Evolutionary conservation across 2,113 vertebrate species (phyloP), one percentile per base, ranked within the genome.

Genomic region (Bungarus multicinctus): DNA sequence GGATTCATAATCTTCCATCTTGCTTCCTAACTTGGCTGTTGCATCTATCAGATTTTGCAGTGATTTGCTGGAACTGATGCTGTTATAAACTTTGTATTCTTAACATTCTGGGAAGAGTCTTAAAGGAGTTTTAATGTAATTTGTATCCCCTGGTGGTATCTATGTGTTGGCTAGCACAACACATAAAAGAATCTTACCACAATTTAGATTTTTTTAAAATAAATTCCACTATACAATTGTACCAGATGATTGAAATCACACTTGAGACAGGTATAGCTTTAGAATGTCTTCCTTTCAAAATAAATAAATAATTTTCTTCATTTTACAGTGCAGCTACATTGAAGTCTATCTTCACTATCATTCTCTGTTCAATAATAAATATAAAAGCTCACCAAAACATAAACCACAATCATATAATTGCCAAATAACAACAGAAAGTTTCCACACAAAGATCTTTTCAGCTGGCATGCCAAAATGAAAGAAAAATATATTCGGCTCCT

Each of bases 341-440:
- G 27, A 74, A 5, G 8, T 52, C 34, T 25, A 39, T 4, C 27
- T 22, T 34, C 14, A 14, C 64, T 74, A 5, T n/a, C 5, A 74
- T 0, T 34, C n/a, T 5, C 30, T 74, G n/a, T 34, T 74, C 25
- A 50, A 87, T 87, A 52, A 87, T 50, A 52, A 87, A 87, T 30
- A 50, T 50, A 52, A 30, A 50, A 52, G 2, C 30, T 50, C 25
- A 87, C 64, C 14, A 30, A 87, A 50, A n/a, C 25, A 87, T 87
- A 87, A 87, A 34, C 16, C 87, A 39, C 87, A 88, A 47, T 89
- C 43, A 64, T 27, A 64, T 89, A 89, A 25, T 27, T 27, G 22
- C 39, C 22, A 58, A 89, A 95, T 20, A 96, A 94, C 94, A 97
- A 93, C 91, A 90, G n/a, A 90, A 93, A 60, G 89, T 96, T 95